Percentiles rank a stretch among this genome's conserved stretches.
Conservation (phyloP, 2,113 vertebrate genomes). For the Amphiprion ocellaris region DNA sequence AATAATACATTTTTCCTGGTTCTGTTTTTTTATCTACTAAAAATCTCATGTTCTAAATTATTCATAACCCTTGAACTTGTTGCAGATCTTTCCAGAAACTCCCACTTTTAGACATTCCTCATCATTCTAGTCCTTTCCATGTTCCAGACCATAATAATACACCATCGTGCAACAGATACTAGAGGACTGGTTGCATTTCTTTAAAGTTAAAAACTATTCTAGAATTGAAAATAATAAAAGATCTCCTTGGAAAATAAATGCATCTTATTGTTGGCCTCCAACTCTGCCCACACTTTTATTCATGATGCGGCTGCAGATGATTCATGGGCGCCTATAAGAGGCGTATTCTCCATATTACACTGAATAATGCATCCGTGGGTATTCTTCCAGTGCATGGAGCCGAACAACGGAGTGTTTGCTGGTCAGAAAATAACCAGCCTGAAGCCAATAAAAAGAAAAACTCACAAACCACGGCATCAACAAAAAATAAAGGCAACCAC, state of each 20-base stretch:
- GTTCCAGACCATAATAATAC: too few species aligned
- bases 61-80: too few species aligned
- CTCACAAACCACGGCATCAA: constrained; percentile 42
- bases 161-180: too few species aligned
- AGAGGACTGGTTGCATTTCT: too few species aligned
- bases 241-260: background rate
- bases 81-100: too few species aligned
- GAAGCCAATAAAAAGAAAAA: constrained; percentile 3
- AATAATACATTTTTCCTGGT: too few species aligned
- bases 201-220: background rate
- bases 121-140: too few species aligned
- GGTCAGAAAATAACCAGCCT: constrained; percentile 52
- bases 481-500: constrained; percentile 18
- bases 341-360: constrained; percentile 36
- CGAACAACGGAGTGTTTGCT: constrained; percentile 50
- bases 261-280: background rate
- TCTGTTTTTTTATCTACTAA: too few species aligned
- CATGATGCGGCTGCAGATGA: constrained; percentile 37
- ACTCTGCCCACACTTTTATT: constrained; percentile 27
- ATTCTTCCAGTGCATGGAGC: constrained; percentile 34
- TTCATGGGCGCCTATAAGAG: constrained; percentile 49
- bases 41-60: too few species aligned
- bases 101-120: too few species aligned
- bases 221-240: background rate
- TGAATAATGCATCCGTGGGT: constrained; percentile 28